Percentiles rank a stretch among this genome's conserved stretches.
phyloP scores from a whole-genome alignment of 2,113 vertebrate species.

The Bolborhynchus lineola region DNA sequence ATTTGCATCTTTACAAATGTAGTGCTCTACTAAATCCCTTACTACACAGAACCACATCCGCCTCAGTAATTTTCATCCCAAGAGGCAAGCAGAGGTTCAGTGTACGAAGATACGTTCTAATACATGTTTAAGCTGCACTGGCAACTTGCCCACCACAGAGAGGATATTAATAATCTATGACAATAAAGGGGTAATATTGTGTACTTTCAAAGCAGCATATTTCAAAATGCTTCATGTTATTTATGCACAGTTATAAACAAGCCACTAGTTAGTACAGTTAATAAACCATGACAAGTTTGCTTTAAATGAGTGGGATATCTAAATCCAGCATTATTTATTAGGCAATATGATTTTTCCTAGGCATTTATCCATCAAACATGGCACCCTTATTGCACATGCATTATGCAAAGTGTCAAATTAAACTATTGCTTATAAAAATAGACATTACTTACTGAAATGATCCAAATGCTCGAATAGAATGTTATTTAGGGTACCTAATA shows the following conservation, averaged over 20 bases:
- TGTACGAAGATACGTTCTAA: background rate
- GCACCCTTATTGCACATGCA: slow-evolving; percentile 73
- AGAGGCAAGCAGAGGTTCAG: background rate
- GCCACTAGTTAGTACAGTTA: slow-evolving; percentile 71
- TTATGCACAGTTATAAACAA: slow-evolving; percentile 72
- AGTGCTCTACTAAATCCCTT: background rate
- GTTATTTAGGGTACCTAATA: slow-evolving; percentile 59
- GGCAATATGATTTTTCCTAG: slow-evolving; percentile 71
- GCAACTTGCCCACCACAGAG: background rate
- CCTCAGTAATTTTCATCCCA: background rate
- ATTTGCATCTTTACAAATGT: background rate
- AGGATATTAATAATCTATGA: background rate
- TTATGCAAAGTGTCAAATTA: slow-evolving; percentile 82
- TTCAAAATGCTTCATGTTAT: slow-evolving; percentile 62
- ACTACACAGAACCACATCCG: background rate
- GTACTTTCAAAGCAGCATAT: slow-evolving; percentile 45
- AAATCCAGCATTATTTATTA: slow-evolving; percentile 81
- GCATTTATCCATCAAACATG: slow-evolving; percentile 79
- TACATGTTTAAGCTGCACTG: background rate
- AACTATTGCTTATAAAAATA: slow-evolving; percentile 80
- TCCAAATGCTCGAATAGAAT: slow-evolving; percentile 67
- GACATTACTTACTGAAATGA: slow-evolving; percentile 74
- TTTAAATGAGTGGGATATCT: slow-evolving; percentile 73
- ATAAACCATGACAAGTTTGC: slow-evolving; percentile 78
- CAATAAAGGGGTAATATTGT: background rate